These are phyloP conservation scores for Drosophila equinoxialis DNA, from an alignment of 1,140 invertebrate species.

Conservation along the genomic window DNA sequence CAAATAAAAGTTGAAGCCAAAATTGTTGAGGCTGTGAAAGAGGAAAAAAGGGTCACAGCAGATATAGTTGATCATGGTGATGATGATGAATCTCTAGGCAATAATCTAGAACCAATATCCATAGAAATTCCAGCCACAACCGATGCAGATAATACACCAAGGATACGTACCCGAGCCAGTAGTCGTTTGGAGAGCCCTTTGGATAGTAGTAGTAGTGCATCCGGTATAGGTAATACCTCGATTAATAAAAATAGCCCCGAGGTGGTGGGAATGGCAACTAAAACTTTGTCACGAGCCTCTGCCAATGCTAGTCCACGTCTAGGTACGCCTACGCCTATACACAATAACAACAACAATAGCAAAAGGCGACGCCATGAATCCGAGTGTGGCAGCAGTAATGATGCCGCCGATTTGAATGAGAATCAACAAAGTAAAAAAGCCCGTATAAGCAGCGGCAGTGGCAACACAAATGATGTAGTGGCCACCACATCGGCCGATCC, in stretches of 20 bases:
- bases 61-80: neutral
- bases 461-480: constrained; percentile 14
- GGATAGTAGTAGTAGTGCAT: constrained; percentile 85
- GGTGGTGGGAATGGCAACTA: constrained; percentile 7
- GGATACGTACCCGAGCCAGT: constrained; percentile 87
- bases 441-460: constrained; percentile 47
- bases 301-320: constrained; percentile 56
- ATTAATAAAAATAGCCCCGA: constrained; percentile 83
- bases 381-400: constrained; percentile 84
- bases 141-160: constrained; percentile 65
- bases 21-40: constrained; percentile 15
- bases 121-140: constrained; percentile 75
- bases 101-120: constrained; percentile 66
- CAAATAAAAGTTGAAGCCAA: constrained; percentile 42
- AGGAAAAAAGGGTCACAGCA: constrained; percentile 48
- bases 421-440: constrained; percentile 46
- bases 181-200: constrained; percentile 89
- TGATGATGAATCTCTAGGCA: constrained; percentile 28
- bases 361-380: constrained; percentile 91
- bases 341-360: constrained; percentile 51
- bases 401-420: constrained; percentile 37
- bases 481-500: constrained; percentile 28
- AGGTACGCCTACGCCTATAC: constrained; percentile 52
- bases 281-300: constrained; percentile 44
- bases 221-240: neutral